A percentile compares a stretch with the other conserved stretches of the same genome.
Conservation (phyloP, 2,797 vertebrate species). For the Aplochiton taeniatus region DNA sequence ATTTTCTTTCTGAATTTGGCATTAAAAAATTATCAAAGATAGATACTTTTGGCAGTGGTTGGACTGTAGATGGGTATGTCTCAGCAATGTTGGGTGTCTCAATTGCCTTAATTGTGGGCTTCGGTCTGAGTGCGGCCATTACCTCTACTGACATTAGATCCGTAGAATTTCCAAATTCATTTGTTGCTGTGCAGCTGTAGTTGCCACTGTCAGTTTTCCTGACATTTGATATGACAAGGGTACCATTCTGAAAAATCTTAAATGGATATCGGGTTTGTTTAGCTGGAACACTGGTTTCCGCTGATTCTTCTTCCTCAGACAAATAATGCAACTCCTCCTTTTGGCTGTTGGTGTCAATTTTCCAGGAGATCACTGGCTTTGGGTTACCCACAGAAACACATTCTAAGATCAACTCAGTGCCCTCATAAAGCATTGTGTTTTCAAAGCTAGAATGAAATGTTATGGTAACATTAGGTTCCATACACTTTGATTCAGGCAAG, state of each 20-base stretch:
- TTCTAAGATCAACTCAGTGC: slow-evolving; percentile 75
- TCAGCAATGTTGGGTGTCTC: slow-evolving; percentile 42
- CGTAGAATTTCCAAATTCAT: slow-evolving; percentile 82
- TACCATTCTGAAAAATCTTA: slow-evolving; percentile 85
- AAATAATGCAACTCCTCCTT: slow-evolving; percentile 70
- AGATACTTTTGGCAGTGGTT: slow-evolving; percentile 41
- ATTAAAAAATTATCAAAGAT: slow-evolving; percentile 10
- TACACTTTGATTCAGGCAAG: slow-evolving; percentile 78
- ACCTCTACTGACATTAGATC: slow-evolving; percentile 75
- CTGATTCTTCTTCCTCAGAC: slow-evolving; percentile 58
- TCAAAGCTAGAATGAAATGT: slow-evolving; percentile 65
- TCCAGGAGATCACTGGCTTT: slow-evolving; percentile 82
- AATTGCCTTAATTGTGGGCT: slow-evolving; percentile 23
- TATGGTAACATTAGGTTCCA: slow-evolving; percentile 74
- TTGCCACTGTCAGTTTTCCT: slow-evolving; percentile 83
- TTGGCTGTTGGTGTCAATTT: slow-evolving; percentile 75
- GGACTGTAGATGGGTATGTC: slow-evolving; percentile 50
- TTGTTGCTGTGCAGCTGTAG: slow-evolving; percentile 89
- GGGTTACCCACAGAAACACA: slow-evolving; percentile 84
- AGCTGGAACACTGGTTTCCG: slow-evolving; percentile 42
- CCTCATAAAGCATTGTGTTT: slow-evolving; percentile 71
- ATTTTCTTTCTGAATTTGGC: slow-evolving; percentile 25
- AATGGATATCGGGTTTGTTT: slow-evolving; percentile 62
- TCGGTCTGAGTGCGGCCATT: slow-evolving; percentile 55
- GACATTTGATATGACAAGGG: slow-evolving; percentile 80